Conservation (phyloP, 2,113 vertebrate genomes). For the Artemisiospiza belli region DNA sequence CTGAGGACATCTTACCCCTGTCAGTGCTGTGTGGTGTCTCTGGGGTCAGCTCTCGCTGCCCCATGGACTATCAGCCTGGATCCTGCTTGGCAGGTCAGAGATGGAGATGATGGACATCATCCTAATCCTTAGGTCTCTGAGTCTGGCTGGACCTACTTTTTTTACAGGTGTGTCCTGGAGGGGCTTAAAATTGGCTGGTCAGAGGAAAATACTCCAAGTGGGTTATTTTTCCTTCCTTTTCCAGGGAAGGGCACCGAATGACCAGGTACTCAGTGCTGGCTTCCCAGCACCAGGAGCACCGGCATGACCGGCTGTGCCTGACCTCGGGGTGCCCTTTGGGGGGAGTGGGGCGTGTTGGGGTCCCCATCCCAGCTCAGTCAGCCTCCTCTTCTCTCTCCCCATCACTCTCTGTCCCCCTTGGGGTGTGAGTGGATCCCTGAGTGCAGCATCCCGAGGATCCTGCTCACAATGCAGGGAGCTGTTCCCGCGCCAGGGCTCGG, state of each 20-base stretch:
- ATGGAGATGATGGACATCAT: not conserved
- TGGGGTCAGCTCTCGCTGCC: not conserved
- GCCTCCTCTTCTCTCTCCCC: not conserved
- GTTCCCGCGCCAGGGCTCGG: constrained; percentile 54
- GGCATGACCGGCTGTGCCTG: rapidly evolving
- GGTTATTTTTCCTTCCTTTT: too few relatives aligned
- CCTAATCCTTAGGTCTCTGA: not conserved
- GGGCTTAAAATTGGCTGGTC: too few relatives aligned
- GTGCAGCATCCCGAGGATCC: constrained; percentile 61
- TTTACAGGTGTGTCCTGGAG: too few relatives aligned
- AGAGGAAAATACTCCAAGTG: too few relatives aligned
- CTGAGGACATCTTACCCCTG: not conserved
- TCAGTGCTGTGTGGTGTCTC: not conserved
- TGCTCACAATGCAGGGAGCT: constrained; percentile 69
- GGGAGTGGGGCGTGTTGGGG: rapidly evolving
- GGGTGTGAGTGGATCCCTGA: constrained; percentile 74
- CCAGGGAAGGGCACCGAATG: not conserved
- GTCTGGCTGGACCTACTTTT: not conserved
- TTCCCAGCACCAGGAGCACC: rapidly evolving
- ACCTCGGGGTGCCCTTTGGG: not conserved
- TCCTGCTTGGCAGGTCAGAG: not conserved
- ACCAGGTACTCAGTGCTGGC: not conserved
- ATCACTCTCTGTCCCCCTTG: constrained; percentile 69
- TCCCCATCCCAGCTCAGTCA: constrained; percentile 26
- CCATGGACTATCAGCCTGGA: rapidly evolving